Conservation (phyloP, 2,888 invertebrate species). For the Chamaedrilus cognettii region DNA sequence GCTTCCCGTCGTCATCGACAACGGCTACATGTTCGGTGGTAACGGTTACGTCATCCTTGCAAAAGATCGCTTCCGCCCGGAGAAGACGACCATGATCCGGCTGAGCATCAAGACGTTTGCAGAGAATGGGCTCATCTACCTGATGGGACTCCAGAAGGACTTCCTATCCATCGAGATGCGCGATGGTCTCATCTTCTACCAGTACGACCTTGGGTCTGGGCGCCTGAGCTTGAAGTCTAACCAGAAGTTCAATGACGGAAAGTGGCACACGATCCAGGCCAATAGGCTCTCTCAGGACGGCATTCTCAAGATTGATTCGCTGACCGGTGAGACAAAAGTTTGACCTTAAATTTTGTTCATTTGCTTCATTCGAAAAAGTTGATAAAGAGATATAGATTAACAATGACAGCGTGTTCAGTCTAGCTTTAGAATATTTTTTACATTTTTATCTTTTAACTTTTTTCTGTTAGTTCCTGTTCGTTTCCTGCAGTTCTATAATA, state of each 20-base stretch:
- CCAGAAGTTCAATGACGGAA: conserved; percentile 78
- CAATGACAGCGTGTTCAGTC: no score
- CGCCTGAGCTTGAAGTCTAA: conserved; percentile 71
- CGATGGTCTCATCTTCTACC: conserved; percentile 65
- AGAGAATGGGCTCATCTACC: conserved; percentile 84
- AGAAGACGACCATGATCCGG: conserved; percentile 62
- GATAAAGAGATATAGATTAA: no score
- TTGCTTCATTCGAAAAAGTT: no score
- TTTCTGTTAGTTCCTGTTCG: no score
- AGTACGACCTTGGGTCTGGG: conserved; percentile 82
- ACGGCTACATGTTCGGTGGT: conserved; percentile 75
- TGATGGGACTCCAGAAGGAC: conserved; percentile 69
- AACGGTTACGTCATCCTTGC: conserved; percentile 82
- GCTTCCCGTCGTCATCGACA: conserved; percentile 17
- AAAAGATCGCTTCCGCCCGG: conserved; percentile 31
- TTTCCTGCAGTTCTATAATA: no score
- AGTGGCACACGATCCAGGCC: conserved; percentile 71
- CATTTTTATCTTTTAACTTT: no score
- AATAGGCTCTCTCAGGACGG: conserved; percentile 13
- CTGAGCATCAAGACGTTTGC: conserved; percentile 86
- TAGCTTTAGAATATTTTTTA: no score
- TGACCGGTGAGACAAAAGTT: conserved; percentile 12
- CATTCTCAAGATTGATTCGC: conserved; percentile 7
- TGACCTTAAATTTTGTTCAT: no score
- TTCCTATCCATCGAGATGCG: conserved; percentile 84